A percentile compares a stretch with the other conserved stretches of the same genome.
Conservation (phyloP, 2,113 vertebrate genomes). For the Cyprinodon brontotheroides region DNA sequence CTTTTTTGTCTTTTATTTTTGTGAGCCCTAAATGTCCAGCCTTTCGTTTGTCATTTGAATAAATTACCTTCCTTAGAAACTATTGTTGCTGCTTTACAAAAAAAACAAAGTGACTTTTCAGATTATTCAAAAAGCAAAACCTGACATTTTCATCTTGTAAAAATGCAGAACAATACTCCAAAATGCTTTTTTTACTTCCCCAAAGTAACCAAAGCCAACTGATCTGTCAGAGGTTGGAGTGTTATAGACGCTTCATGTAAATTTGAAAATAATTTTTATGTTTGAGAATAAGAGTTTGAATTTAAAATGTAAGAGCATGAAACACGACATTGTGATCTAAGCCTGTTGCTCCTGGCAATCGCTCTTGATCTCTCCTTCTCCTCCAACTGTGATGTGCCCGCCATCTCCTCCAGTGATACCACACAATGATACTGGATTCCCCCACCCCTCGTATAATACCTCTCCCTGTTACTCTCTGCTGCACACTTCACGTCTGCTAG, state of each 20-base stretch:
- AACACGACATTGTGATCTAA: slow-evolving; percentile 52
- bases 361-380: slow-evolving; percentile 60
- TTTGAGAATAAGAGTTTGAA: slow-evolving; percentile 45
- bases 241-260: not conserved
- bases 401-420: slow-evolving; percentile 56
- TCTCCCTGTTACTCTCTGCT: slow-evolving; percentile 19
- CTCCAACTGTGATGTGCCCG: slow-evolving; percentile 51
- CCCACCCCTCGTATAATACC: slow-evolving; percentile 29
- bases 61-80: not conserved
- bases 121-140: not conserved
- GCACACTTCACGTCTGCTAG: slow-evolving; percentile 30
- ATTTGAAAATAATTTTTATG: slow-evolving; percentile 28
- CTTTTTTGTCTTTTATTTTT: not conserved
- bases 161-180: not conserved
- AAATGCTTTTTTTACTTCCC: too few relatives aligned
- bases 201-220: too few relatives aligned
- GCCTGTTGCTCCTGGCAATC: slow-evolving; percentile 48
- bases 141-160: not conserved
- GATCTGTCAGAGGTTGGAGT: too few relatives aligned
- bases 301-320: slow-evolving; percentile 46
- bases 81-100: not conserved
- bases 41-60: not conserved
- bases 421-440: slow-evolving; percentile 46
- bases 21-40: not conserved
- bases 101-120: not conserved